phyloP scores from a whole-genome alignment of 1,140 invertebrate genomes.

The Anastrepha obliqua region DNA sequence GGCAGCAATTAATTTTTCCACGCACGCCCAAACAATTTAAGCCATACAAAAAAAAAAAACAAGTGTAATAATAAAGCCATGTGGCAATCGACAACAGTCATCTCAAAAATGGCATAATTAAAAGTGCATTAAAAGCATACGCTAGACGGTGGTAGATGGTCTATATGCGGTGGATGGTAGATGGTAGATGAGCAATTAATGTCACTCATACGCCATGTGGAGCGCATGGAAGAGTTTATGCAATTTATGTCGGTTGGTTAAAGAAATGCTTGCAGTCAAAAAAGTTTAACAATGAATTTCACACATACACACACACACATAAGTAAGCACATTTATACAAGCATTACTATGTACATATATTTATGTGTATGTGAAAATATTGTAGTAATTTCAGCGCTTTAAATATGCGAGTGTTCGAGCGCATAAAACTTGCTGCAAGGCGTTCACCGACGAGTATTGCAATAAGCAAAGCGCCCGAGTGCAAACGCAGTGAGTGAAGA shows the following conservation, averaged over 20 bases:
- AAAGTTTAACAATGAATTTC: background rate
- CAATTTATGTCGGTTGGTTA: background rate
- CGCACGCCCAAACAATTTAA: background rate
- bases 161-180: background rate
- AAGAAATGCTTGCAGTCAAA: slow-evolving; percentile 1
- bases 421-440: background rate
- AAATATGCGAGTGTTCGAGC: background rate
- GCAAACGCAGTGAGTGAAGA: background rate
- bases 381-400: background rate
- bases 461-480: background rate
- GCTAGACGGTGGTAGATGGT: background rate
- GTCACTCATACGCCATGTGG: slow-evolving; percentile 13
- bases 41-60: background rate
- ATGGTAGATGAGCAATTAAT: background rate
- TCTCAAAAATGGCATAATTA: slow-evolving; percentile 31
- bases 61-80: slow-evolving; percentile 1
- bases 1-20: slow-evolving; percentile 14
- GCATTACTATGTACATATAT: background rate
- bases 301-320: background rate
- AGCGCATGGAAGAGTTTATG: background rate
- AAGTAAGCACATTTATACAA: too few relatives aligned
- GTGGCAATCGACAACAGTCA: background rate
- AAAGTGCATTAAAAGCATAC: slow-evolving; percentile 33
- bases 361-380: background rate
- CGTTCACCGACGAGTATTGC: background rate